Conservation (phyloP, 1,140 invertebrate genomes). For the Orchestia grillus region DNA sequence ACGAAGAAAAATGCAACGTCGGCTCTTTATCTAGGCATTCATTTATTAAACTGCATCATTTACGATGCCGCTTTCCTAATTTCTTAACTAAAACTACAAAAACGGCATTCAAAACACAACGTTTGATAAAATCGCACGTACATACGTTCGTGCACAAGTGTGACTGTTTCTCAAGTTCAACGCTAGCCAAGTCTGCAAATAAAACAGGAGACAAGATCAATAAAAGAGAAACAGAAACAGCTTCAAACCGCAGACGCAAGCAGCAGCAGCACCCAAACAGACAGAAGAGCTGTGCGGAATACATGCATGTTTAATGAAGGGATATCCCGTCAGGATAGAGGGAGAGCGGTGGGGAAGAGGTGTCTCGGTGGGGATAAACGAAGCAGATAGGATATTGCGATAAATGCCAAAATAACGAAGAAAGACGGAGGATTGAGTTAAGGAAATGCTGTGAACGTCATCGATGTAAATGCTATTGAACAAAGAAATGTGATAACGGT, state of each 20-base stretch:
- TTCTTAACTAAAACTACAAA: not conserved
- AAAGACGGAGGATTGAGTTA: not conserved
- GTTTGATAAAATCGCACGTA: not conserved
- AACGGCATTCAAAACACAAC: not conserved
- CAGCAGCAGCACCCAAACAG: not conserved
- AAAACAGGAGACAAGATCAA: slow-evolving; percentile 4
- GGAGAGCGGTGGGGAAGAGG: not conserved
- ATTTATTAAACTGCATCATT: not conserved
- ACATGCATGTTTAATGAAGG: slow-evolving; percentile 30
- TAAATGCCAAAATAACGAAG: not conserved
- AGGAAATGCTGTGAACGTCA: not conserved
- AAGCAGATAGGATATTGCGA: not conserved
- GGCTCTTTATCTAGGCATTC: not conserved
- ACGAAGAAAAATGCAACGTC: not conserved
- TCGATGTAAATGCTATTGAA: not conserved
- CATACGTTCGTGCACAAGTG: not conserved
- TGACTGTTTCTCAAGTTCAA: not conserved
- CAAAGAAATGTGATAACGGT: too few relatives aligned
- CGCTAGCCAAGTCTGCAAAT: not conserved
- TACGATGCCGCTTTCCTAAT: not conserved
- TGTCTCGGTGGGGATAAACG: not conserved
- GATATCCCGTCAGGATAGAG: not conserved
- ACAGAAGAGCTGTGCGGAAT: slow-evolving; percentile 3
- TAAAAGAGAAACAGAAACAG: not conserved
- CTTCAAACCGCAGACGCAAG: not conserved